phyloP scores from a whole-genome alignment of 2,888 invertebrate species.

The Monoplex corrugatus region DNA sequence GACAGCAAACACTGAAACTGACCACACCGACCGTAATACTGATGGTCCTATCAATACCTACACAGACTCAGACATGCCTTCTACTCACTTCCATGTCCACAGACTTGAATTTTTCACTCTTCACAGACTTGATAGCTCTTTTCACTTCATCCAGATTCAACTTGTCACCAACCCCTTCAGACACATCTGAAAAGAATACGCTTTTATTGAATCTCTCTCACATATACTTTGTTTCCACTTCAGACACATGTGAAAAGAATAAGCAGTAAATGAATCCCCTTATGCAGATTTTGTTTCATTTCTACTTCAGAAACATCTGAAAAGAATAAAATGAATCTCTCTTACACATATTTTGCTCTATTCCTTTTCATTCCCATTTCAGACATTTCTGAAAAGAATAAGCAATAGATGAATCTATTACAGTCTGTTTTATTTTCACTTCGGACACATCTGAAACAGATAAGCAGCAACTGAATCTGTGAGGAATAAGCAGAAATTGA shows the following conservation, averaged over 20 bases:
- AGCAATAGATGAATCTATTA: too few species aligned
- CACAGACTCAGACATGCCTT: not conserved
- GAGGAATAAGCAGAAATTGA: not conserved
- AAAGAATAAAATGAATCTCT: too few species aligned
- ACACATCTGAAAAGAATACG: not conserved
- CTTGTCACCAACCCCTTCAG: not conserved
- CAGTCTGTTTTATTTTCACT: too few species aligned
- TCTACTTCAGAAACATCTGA: too few species aligned
- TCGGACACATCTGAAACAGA: too few species aligned
- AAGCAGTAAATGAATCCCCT: not conserved
- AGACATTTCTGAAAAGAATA: too few species aligned
- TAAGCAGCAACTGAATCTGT: too few species aligned
- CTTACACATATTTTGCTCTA: too few species aligned
- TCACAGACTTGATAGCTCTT: conserved; percentile 45
- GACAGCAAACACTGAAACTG: not conserved
- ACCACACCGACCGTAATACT: not conserved
- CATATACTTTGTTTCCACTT: not conserved
- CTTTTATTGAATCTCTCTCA: not conserved
- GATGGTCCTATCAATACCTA: not conserved
- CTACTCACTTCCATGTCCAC: conserved; percentile 38
- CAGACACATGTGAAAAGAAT: not conserved
- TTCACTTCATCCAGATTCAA: conserved; percentile 41
- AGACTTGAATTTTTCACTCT: conserved; percentile 31
- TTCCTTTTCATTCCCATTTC: too few species aligned
- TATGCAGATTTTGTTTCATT: not conserved